Conservation (phyloP, 2,113 vertebrate species). For the Seriola quinqueradiata region DNA sequence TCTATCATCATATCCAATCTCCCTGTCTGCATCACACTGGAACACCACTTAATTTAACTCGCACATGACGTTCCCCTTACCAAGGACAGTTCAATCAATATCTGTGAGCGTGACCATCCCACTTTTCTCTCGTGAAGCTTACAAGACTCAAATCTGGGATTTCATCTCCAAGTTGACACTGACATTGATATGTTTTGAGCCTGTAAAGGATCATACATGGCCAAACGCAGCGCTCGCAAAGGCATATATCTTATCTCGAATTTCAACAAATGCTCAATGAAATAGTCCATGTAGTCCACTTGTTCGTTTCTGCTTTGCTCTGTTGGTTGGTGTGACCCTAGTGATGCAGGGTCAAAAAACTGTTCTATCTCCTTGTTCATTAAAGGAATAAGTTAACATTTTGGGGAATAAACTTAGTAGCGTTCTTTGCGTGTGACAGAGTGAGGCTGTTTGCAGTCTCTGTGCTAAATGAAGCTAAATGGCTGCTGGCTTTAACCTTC, state of each 20-base stretch:
- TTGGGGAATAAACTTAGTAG: not conserved
- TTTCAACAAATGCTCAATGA: not conserved
- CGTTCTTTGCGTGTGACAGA: too few species aligned
- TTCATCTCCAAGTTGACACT: not conserved
- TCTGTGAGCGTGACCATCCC: conserved; percentile 18
- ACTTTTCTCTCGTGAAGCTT: not conserved
- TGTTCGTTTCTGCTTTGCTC: not conserved
- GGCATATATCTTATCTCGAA: not conserved
- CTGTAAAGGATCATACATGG: not conserved
- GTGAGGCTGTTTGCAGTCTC: not conserved
- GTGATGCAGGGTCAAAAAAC: not conserved
- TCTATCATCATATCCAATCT: conserved; percentile 74
- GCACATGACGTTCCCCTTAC: conserved; percentile 45
- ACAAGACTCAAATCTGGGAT: conserved; percentile 8
- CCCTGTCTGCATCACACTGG: conserved; percentile 60
- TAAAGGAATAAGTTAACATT: not conserved
- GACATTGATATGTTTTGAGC: not conserved
- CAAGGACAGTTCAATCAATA: conserved; percentile 69
- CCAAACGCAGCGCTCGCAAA: not conserved
- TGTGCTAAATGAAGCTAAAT: conserved; percentile 8
- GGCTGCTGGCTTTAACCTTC: not conserved
- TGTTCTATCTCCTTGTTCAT: not conserved
- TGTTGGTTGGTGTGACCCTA: not conserved
- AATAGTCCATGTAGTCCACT: not conserved
- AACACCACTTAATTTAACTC: conserved; percentile 59